Evolutionary conservation across 2,888 invertebrate genomes (phyloP).

Genomic region (Coronaproctus castanopsis): DNA sequence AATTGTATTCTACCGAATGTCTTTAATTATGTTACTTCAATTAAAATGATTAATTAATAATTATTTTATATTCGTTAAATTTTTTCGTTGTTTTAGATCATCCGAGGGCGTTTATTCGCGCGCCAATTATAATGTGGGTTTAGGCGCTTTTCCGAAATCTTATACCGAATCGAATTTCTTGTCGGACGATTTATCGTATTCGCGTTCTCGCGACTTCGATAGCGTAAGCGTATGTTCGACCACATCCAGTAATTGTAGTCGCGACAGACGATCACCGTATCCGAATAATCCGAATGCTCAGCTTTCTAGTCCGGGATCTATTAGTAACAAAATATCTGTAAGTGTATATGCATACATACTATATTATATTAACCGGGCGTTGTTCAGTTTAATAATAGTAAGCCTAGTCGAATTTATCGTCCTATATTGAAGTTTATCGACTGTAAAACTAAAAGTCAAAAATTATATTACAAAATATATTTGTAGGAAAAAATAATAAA

Average conservation of each 20-base stretch:
- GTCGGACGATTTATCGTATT: slow-evolving; percentile 30
- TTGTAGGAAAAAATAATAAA: no score
- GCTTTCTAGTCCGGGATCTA: slow-evolving; percentile 31
- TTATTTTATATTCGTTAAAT: no score
- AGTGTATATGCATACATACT: slow-evolving; percentile 24
- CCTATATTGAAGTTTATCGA: no score
- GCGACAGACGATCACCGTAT: slow-evolving; percentile 10
- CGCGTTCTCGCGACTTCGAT: slow-evolving; percentile 32
- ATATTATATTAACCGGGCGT: no score
- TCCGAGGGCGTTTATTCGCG: neutral
- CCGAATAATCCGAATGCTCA: slow-evolving; percentile 17
- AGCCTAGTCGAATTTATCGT: no score
- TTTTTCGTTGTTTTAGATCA: no score
- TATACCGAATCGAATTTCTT: slow-evolving; percentile 35
- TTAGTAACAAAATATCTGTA: slow-evolving; percentile 41
- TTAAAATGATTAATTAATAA: no score
- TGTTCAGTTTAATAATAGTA: no score
- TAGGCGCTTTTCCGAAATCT: slow-evolving; percentile 28
- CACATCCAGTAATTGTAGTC: slow-evolving; percentile 30
- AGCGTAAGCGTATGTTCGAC: slow-evolving; percentile 40
- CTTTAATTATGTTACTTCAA: no score
- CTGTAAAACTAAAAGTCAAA: no score
- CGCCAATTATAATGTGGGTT: neutral
- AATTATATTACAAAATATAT: no score
- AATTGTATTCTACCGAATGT: no score